These are phyloP conservation scores for Polydrusus cervinus DNA, from an alignment of 2,888 invertebrate genomes.

Conservation along the genomic window DNA sequence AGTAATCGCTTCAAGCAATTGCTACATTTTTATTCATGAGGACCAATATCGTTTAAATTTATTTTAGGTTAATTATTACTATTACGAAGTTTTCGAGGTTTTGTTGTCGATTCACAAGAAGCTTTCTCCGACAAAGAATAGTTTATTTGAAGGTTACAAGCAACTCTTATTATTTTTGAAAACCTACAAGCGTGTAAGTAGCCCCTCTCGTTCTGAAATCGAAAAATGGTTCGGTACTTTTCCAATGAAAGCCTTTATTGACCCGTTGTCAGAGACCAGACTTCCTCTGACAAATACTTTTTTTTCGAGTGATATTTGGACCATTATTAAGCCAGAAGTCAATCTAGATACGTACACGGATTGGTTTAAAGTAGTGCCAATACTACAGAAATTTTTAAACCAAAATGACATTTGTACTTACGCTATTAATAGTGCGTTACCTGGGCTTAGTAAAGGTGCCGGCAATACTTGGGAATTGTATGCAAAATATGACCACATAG, in stretches of 20 bases:
- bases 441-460: neutral
- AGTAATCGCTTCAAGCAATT: no score
- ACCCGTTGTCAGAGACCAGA: constrained; percentile 72
- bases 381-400: constrained; percentile 67
- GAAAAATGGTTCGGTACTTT: constrained; percentile 71
- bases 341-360: constrained; percentile 61
- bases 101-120: constrained; percentile 67
- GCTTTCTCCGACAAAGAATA: constrained; percentile 37
- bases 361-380: constrained; percentile 71
- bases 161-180: constrained; percentile 65
- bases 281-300: constrained; percentile 70
- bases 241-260: constrained; percentile 68
- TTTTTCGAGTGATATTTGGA: constrained; percentile 69
- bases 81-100: constrained; percentile 73
- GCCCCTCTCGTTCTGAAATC: constrained; percentile 70
- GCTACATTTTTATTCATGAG: no score
- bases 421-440: constrained; percentile 67
- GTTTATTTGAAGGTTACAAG: constrained; percentile 50
- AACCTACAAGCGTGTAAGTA: constrained; percentile 66
- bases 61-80: constrained; percentile 72
- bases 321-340: constrained; percentile 64
- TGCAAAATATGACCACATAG: constrained; percentile 65
- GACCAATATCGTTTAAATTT: no score
- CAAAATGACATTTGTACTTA: constrained; percentile 72
- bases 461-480: constrained; percentile 64